These are phyloP conservation scores for Drosophila bocki DNA, from an alignment of 1,140 invertebrate genomes.

Conservation along the genomic window DNA sequence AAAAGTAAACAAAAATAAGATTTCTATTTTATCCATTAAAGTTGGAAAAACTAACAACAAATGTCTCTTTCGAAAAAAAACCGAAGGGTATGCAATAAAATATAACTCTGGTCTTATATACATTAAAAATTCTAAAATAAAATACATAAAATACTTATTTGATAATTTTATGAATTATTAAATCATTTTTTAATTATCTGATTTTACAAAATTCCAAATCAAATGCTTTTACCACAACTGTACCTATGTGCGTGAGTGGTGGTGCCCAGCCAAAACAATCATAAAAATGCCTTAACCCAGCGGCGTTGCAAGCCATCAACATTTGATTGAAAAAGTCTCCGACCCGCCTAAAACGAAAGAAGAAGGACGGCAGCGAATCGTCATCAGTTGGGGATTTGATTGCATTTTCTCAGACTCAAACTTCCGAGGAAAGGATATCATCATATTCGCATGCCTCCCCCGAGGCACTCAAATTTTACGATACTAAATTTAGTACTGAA, in stretches of 20 bases:
- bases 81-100: background rate
- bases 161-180: background rate
- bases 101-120: background rate
- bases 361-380: conserved; percentile 19
- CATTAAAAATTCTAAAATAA: background rate
- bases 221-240: background rate
- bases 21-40: no score
- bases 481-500: conserved; percentile 61
- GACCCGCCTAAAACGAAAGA: conserved; percentile 9
- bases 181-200: background rate
- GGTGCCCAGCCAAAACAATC: conserved; percentile 52
- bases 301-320: conserved; percentile 56
- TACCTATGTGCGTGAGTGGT: conserved; percentile 9
- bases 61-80: no score
- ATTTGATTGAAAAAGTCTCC: conserved; percentile 75
- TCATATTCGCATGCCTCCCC: conserved; percentile 19
- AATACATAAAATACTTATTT: background rate
- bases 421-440: conserved; percentile 27
- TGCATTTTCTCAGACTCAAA: conserved; percentile 56
- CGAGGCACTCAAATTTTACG: conserved; percentile 65
- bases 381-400: conserved; percentile 75
- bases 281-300: conserved; percentile 69
- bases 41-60: background rate
- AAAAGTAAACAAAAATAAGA: background rate
- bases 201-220: background rate